Evolutionary conservation across 2,888 invertebrate species (phyloP).

Genomic region (Mimumesa dahlbomi): DNA sequence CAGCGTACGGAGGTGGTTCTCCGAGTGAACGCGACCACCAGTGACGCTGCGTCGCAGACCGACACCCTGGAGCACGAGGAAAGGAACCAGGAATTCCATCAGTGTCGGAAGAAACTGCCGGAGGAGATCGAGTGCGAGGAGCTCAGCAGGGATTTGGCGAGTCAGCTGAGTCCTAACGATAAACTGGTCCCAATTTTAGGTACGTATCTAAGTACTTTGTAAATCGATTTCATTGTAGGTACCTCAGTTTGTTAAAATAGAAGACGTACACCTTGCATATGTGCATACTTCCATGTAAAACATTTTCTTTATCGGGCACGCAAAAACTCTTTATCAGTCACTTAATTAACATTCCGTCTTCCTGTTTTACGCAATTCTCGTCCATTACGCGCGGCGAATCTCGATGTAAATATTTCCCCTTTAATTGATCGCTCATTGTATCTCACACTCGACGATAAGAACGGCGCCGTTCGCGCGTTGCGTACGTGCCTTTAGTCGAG

Average conservation of each 20-base stretch:
- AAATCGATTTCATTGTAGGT: too few species aligned
- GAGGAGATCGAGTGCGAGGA: conserved; percentile 91
- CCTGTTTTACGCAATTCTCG: too few species aligned
- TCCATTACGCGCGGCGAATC: too few species aligned
- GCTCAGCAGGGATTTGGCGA: conserved; percentile 84
- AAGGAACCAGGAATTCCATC: conserved; percentile 74
- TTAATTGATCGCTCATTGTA: too few species aligned
- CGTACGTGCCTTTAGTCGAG: background rate
- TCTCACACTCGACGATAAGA: background rate
- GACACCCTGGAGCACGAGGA: conserved; percentile 75
- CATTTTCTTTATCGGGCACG: too few species aligned
- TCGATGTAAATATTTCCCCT: too few species aligned
- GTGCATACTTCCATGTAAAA: too few species aligned
- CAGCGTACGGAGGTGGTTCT: conserved; percentile 85
- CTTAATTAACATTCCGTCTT: too few species aligned
- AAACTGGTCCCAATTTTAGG: conserved; percentile 85
- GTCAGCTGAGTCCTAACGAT: conserved; percentile 84
- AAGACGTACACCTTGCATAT: too few species aligned
- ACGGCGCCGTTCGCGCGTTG: background rate
- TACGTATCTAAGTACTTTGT: too few species aligned
- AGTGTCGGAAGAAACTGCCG: conserved; percentile 84
- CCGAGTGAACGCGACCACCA: conserved; percentile 84
- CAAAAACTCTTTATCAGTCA: too few species aligned
- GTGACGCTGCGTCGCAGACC: conserved; percentile 84
- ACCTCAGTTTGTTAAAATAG: conserved; percentile 48